Evolutionary conservation across 2,888 invertebrate species (phyloP), one percentile per base, ranked within the genome.

Genomic region (Tenthredo livida): DNA sequence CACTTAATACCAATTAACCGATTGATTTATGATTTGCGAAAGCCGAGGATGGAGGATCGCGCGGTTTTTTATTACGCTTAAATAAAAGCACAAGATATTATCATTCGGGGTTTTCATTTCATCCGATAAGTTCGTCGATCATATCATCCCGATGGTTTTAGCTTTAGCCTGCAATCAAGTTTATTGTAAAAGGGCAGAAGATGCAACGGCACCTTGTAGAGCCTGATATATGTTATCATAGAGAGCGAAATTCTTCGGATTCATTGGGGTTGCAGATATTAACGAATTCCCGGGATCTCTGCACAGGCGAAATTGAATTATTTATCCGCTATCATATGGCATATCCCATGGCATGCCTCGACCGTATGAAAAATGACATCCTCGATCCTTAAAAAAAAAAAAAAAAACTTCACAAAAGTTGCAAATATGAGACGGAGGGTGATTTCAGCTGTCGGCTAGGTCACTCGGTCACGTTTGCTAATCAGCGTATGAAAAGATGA

Each of bases 1-100:
- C 87, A 88, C 88, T 89, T 88, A 87, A 86, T 84, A 78, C 88
- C 89, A 88, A 88, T 91, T 90, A 88, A 89, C 87, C 86, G 86
- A 87, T 88, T 89, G 89, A 90, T 90, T 90, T 89, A 90, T 85
- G 88, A 85, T 70, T 77, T 78, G 61, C 82, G 80, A 58, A 85
- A 58, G 73, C 77, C 67, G 85, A 87, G 85, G 82, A 80, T 61
- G 61, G 85, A 87, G 85, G 82, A 80, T 61, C 21, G 6, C 37
- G 17, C 21, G 21, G 25, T 61, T 12, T 25, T 33, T 33, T 17
- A 67, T 33, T 1, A 17, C 67, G 33, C 67, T 67, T 12, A 65
- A 29, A 29, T 10, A 65, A 29, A 29, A 12, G 10, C n/a, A 6
- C 17, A 67, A 33, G 4, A 6, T 33, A 33, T 15, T 47, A 67